These are phyloP conservation scores for Arrhopalites spinosus DNA, from an alignment of 2,888 invertebrate species.

Conservation along the genomic window DNA sequence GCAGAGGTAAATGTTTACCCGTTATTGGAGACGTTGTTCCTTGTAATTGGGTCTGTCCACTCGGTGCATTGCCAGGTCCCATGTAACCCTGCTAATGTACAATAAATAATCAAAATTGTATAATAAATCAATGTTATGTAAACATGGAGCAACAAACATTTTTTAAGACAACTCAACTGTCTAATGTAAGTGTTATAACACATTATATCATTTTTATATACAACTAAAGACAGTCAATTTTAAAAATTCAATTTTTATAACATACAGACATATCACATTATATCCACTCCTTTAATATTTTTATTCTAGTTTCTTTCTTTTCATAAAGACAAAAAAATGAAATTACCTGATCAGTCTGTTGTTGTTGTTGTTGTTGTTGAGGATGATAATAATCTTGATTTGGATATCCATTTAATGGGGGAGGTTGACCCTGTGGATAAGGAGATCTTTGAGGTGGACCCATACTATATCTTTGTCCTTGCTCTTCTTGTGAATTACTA, in stretches of 20 bases:
- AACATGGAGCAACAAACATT: too few species aligned
- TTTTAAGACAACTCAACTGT: too few species aligned
- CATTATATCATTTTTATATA: too few species aligned
- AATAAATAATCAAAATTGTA: not conserved
- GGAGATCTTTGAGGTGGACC: conserved; percentile 41
- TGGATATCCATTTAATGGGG: conserved; percentile 56
- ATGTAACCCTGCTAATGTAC: conserved; percentile 24
- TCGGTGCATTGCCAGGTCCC: conserved; percentile 15
- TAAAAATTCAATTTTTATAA: too few species aligned
- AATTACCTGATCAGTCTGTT: conserved; percentile 45
- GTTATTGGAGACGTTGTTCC: conserved; percentile 13
- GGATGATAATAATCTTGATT: conserved; percentile 62
- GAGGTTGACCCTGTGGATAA: conserved; percentile 45
- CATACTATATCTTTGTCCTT: conserved; percentile 36
- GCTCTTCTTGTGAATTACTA: conserved; percentile 35
- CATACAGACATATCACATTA: not conserved
- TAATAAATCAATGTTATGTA: too few species aligned
- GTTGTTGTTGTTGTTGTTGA: conserved; percentile 56
- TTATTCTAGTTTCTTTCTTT: too few species aligned
- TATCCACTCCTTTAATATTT: too few species aligned
- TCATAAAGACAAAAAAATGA: too few species aligned
- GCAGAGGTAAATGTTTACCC: conserved; percentile 52
- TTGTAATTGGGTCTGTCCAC: conserved; percentile 13
- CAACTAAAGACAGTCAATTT: too few species aligned
- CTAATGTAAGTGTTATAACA: too few species aligned